A percentile compares a stretch with the other conserved stretches of the same genome.
phyloP scores from a whole-genome alignment of 2,113 vertebrate genomes.

The Leptosomus discolor region DNA sequence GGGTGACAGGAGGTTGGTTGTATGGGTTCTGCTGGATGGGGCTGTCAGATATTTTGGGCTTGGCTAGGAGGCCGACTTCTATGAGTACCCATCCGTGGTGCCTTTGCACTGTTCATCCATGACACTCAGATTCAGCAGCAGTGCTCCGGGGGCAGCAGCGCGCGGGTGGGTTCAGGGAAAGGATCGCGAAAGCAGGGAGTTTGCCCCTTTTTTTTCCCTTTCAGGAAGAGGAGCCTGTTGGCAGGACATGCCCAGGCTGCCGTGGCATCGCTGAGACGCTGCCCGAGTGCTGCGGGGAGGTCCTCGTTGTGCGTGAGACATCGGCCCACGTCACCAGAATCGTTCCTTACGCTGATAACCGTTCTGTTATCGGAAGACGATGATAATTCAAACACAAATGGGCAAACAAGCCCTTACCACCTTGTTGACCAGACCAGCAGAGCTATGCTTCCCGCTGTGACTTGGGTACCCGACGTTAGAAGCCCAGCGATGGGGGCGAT shows the following conservation, averaged over 20 bases:
- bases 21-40: not conserved
- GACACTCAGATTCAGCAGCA: not conserved
- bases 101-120: not conserved
- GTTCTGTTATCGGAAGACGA: not conserved
- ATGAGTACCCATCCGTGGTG: rapidly evolving
- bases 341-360: not conserved
- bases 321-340: not conserved
- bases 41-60: not conserved
- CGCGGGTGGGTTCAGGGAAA: not conserved
- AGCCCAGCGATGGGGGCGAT: not conserved
- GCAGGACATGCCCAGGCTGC: not conserved
- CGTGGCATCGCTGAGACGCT: not conserved
- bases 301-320: not conserved
- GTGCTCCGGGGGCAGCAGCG: not conserved
- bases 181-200: not conserved
- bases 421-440: not conserved
- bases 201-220: not conserved
- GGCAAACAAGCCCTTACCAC: not conserved
- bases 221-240: not conserved
- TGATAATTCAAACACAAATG: not conserved
- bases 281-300: rapidly evolving
- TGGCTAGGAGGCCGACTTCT: not conserved
- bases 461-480: no score
- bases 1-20: not conserved
- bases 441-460: not conserved